Conservation (phyloP, 1,140 invertebrate genomes). For the Macrosteles quadrilineatus region DNA sequence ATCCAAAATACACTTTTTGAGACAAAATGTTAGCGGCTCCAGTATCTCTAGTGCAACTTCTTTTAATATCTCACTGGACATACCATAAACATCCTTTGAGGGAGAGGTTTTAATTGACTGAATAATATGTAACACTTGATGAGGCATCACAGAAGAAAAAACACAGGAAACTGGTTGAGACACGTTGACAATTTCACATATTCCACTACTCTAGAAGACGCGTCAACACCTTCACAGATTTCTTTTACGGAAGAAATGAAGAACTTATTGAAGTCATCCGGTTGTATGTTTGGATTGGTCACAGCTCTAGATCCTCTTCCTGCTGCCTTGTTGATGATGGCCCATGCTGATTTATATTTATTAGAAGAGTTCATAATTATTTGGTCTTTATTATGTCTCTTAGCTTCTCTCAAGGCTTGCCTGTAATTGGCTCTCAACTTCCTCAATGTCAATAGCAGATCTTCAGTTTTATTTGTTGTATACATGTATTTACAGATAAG, state of each 20-base stretch:
- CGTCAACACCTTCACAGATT: not conserved
- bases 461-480: not conserved
- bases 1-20: constrained; percentile 17
- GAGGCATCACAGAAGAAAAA: not conserved
- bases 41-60: not conserved
- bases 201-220: not conserved
- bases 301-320: not conserved
- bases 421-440: not conserved
- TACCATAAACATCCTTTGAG: constrained; percentile 8
- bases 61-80: constrained; percentile 5
- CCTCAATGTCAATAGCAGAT: not conserved
- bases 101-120: constrained; percentile 4
- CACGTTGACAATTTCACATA: not conserved
- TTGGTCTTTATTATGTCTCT: not conserved
- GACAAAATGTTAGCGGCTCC: not conserved
- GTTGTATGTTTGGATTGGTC: not conserved
- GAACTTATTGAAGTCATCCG: not conserved
- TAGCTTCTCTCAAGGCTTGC: not conserved
- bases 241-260: not conserved
- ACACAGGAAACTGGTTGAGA: not conserved
- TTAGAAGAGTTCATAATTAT: not conserved
- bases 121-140: constrained; percentile 7
- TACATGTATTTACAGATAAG: not conserved
- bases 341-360: not conserved
- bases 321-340: constrained; percentile 4